Base-by-base conservation (phyloP, 2,888 invertebrate species). In the Oeneis ivallda region DNA sequence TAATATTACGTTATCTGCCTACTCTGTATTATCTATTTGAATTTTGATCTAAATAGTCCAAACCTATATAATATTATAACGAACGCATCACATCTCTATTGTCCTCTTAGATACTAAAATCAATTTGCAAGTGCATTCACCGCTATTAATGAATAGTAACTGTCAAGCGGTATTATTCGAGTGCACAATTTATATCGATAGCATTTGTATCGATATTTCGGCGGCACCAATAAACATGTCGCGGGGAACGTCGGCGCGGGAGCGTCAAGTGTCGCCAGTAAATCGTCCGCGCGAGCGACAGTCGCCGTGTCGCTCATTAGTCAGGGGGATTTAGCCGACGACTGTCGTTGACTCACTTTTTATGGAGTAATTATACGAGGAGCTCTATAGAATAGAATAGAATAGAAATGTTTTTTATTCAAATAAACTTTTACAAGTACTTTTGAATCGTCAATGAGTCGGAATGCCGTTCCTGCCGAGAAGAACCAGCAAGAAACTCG, bases 201-300 rank as follows among this genome's bases (percentile, higher is more conserved):
- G 84, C 83, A 85, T 82, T 84, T 82, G 84, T 81, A 74, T 73
- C 70, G 76, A 80, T 80, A 78, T 79, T 76, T 79, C 70, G 73
- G 70, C 69, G 72, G 74, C 73, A 70, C 76, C 80, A 84, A 85
- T 86, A 86, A 83, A 85, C 79, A 83, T 81, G 79, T 84, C 82
- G 68, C 61, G 65, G 57, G 57, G 41, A 56, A 56, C 41, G 56
- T 19, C 41, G 39, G 17, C 5, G 41, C 41, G 47, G 9, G 47
- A 26, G 49, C 41, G 75, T 72, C 71, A 65, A 32, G 39, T 53
- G 62, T 54, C 67, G 63, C 58, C 65, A 19, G 63, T 71, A 66
- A 71, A 68, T 71, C 65, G 70, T 53, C 50, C 64, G 58, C 41
- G 43, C 58, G 32, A 62, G 58, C 64, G 64, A 68, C 68, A 65